phyloP scores from a whole-genome alignment of 2,888 invertebrate species.

The Philopedon plagiatum region DNA sequence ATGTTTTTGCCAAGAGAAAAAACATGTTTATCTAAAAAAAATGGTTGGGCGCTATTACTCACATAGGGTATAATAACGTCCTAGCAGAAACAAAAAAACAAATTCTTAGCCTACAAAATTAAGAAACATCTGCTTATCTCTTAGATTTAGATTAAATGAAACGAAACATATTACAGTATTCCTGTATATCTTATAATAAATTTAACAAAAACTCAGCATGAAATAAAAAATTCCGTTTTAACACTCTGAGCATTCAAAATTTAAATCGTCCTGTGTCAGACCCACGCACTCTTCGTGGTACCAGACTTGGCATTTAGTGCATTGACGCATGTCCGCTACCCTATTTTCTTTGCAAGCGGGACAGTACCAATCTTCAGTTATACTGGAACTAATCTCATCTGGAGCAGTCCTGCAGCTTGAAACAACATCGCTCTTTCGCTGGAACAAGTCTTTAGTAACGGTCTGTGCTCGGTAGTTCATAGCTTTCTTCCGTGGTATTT shows the following conservation, averaged over 20 bases:
- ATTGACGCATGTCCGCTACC: conserved; percentile 30
- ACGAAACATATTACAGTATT: too few species aligned
- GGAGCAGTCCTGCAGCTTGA: background rate
- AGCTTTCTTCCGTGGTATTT: conserved; percentile 14
- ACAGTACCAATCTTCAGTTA: conserved; percentile 36
- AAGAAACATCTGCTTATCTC: background rate
- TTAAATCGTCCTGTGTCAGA: conserved; percentile 20
- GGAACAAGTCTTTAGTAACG: conserved; percentile 10
- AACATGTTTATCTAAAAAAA: too few species aligned
- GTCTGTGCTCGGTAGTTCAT: conserved; percentile 7
- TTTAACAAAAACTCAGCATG: background rate
- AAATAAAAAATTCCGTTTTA: background rate
- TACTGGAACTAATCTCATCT: too few species aligned
- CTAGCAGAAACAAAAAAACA: background rate
- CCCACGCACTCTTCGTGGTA: conserved; percentile 41
- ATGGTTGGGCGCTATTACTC: too few species aligned
- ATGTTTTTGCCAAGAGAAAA: too few species aligned
- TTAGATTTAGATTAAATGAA: too few species aligned
- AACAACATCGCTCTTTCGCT: background rate
- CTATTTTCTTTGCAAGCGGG: conserved; percentile 26
- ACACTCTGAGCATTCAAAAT: conserved; percentile 21
- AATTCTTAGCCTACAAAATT: background rate
- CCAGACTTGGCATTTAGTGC: conserved; percentile 20
- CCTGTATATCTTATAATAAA: too few species aligned
- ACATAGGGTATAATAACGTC: background rate